phyloP scores from a whole-genome alignment of 2,888 invertebrate species.

The Ommatoiulus sabulosus region DNA sequence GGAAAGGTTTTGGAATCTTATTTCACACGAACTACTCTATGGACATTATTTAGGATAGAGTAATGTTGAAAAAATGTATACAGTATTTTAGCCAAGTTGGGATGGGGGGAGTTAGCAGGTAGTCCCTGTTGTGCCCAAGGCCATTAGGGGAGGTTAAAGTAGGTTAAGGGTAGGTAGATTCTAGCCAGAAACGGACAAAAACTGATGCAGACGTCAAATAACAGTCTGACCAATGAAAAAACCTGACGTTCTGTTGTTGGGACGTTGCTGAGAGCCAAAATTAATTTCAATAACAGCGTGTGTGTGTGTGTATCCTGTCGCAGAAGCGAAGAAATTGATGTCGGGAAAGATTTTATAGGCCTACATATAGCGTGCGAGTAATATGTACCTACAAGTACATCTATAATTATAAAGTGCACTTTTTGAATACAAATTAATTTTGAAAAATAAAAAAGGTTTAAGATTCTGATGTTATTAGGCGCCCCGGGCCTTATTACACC shows the following conservation, averaged over 20 bases:
- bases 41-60: too few relatives aligned
- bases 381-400: too few relatives aligned
- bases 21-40: too few relatives aligned
- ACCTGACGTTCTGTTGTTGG: background rate
- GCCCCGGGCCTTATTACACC: too few relatives aligned
- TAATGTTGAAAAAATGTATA: background rate
- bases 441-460: too few relatives aligned
- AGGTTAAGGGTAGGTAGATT: constrained; percentile 11
- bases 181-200: background rate
- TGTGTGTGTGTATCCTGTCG: background rate
- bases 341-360: background rate
- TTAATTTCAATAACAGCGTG: background rate
- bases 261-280: background rate
- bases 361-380: background rate
- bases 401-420: background rate
- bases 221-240: constrained; percentile 1
- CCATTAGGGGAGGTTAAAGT: constrained; percentile 10
- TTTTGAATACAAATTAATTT: too few relatives aligned
- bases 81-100: too few relatives aligned
- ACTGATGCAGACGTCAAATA: background rate
- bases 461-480: too few relatives aligned
- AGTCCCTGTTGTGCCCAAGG: background rate
- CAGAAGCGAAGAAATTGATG: background rate
- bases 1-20: too few relatives aligned
- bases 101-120: too few relatives aligned